These are phyloP conservation scores for Scrobipalpa atriplicella DNA, from an alignment of 2,888 invertebrate species.

Conservation along the genomic window DNA sequence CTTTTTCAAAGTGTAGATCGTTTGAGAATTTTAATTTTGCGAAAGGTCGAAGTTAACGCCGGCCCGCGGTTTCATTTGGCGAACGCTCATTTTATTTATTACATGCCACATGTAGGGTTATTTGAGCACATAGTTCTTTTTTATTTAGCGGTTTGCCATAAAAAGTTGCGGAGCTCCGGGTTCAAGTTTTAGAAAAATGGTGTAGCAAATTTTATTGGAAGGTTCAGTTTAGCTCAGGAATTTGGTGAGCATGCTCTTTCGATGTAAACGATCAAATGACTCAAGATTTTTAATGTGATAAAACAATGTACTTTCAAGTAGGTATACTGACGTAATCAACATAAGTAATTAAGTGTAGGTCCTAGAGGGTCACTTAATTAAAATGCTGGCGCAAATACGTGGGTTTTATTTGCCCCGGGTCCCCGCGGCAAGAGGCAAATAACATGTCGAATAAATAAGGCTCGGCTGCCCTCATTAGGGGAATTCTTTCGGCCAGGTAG, in stretches of 20 bases:
- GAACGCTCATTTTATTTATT: conserved; percentile 28
- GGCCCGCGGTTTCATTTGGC: conserved; percentile 35
- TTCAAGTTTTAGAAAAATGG: conserved; percentile 7
- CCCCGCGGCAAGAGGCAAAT: conserved; percentile 54
- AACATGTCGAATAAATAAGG: conserved; percentile 52
- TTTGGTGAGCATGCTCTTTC: no score
- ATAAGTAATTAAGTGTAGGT: conserved; percentile 55
- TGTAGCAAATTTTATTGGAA: neutral
- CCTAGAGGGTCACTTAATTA: conserved; percentile 60
- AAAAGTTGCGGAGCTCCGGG: neutral
- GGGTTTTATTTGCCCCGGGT: conserved; percentile 57
- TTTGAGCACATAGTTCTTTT: conserved; percentile 22
- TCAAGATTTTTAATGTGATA: neutral
- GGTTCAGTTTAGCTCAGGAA: neutral
- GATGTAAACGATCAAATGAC: no score
- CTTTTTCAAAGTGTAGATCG: conserved; percentile 79
- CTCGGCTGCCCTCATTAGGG: conserved; percentile 37
- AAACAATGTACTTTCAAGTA: neutral
- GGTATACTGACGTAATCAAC: conserved; percentile 39
- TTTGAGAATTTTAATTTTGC: conserved; percentile 80
- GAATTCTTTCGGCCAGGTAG: conserved; percentile 32
- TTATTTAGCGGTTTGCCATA: conserved; percentile 17
- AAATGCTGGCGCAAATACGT: conserved; percentile 62
- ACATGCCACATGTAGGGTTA: conserved; percentile 23
- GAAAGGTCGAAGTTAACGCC: conserved; percentile 43